Base-by-base conservation (phyloP, 2,888 invertebrate species). In the Empis livida region DNA sequence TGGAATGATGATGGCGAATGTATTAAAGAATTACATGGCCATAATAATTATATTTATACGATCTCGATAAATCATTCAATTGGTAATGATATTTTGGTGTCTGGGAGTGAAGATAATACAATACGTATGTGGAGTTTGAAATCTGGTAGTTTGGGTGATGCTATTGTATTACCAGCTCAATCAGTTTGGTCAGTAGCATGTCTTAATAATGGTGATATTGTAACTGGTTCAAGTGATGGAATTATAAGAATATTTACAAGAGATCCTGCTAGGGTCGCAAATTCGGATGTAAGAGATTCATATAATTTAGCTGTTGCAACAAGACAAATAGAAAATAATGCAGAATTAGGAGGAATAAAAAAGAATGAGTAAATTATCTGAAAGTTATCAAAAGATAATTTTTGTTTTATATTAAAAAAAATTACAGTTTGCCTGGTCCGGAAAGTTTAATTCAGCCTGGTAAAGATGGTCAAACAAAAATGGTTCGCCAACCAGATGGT, bases 101-200 rank as follows among this genome's bases (percentile, higher is more conserved):
- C 89, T 0, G 80, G 84, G 48, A 86, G 92, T n/a, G 95, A 95
- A 68, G 95, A 95, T 63, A 79, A 86, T 51, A 82, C 86, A 5
- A 73, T 94, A 11, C 74, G 85, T 45, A 75, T 93, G 60, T 96
- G 94, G 94, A 68, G 73, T 54, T 52, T 62, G 0, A 54, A 55
- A 0, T 58, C 58, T 0, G 68, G 67, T 0, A 56, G 62, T 38
- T 45, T 68, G 5, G 70, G 69, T 1, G 50, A 49, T 1, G 55
- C 64, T 1, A 58, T 72, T 0, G 71, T 75, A 27, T 60, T 67
- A 52, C 96, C 97, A 0, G 82, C 87, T 0, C 83, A 88, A 53
- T 92, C 92, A 1, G 82, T 95, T 1, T 99, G 99, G 99, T 73
- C 78, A 16, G 85, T 93, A 2, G 74, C 80, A 13, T 78, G 83